Evolutionary conservation across 2,797 vertebrate species (phyloP), one percentile per base, ranked within the genome.

Genomic region (Pampus argenteus): DNA sequence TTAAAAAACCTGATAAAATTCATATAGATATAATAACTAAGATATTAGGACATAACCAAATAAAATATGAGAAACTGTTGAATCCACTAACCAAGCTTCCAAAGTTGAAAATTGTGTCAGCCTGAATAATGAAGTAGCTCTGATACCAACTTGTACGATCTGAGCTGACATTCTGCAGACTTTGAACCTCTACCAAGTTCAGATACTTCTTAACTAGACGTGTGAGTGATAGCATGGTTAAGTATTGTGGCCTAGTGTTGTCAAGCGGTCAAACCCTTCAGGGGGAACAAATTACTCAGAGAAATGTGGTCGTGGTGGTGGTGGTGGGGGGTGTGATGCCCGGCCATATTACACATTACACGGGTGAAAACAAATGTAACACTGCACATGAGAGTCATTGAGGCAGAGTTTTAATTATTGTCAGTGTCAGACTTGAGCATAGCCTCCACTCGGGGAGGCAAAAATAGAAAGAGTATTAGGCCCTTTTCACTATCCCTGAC

Each of bases 361-460:
- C 50, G 84, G 85, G 76, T 89, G 84, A 86, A 91, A 90, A 90
- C 79, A 90, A 88, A 86, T 74, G 78, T 89, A 85, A 80, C 83
- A 67, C 61, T 22, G 83, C 82, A 81, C 82, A 81, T 42, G 76
- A 87, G 81, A 90, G 85, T 86, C 82, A 86, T 81, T 49, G 74
- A 86, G 86, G 84, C 87, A 88, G 81, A 89, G 85, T 89, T 92
- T 92, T 92, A 93, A 93, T 93, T 92, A 92, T 90, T 85, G 88
- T 89, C 85, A 82, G 83, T 93, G 92, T 94, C 89, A 93, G 84
- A 65, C 84, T 87, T 77, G 70, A 79, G 87, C 67, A 52, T 67
- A 79, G 76, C 79, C 62, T 85, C 74, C 84, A 81, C 79, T 88
- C 78, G 82, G 75, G 82, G 76, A 85, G 76, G 81, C 67, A 82